phyloP scores from a whole-genome alignment of 2,888 invertebrate genomes.

The Anodontia alba region DNA sequence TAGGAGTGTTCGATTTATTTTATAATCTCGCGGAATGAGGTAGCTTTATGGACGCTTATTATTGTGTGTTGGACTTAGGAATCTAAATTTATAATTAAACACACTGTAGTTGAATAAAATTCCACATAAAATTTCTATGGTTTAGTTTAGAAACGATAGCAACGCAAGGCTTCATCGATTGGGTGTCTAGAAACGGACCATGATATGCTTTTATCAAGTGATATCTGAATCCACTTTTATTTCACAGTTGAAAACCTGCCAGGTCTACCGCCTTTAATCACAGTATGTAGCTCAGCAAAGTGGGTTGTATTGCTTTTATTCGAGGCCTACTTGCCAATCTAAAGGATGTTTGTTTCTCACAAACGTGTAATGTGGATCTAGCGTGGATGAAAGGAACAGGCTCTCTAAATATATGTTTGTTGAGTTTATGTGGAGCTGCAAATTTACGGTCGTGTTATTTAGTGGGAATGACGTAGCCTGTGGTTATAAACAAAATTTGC shows the following conservation, averaged over 20 bases:
- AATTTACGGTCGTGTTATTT: not conserved
- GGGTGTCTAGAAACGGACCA: constrained; percentile 55
- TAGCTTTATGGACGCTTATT: constrained; percentile 41
- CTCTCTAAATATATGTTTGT: too few relatives aligned
- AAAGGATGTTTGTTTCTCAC: not conserved
- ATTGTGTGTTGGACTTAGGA: constrained; percentile 45
- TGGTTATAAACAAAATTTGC: not conserved
- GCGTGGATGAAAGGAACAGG: too few relatives aligned
- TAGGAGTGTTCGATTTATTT: constrained; percentile 52
- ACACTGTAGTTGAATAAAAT: constrained; percentile 47
- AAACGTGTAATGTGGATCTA: too few relatives aligned
- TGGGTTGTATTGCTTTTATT: not conserved
- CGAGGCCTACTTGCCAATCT: not conserved
- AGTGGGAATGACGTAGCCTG: not conserved
- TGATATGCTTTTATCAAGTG: constrained; percentile 38
- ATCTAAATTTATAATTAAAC: constrained; percentile 27
- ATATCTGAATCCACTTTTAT: constrained; percentile 11
- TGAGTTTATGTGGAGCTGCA: not conserved
- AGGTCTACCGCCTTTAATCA: constrained; percentile 1
- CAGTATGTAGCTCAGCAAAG: not conserved
- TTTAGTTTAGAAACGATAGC: constrained; percentile 25
- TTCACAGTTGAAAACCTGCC: not conserved
- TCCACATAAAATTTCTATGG: constrained; percentile 23
- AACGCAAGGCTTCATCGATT: constrained; percentile 26
- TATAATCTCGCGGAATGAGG: constrained; percentile 43